Evolutionary conservation across 2,113 vertebrate genomes (phyloP).

Genomic region (Lichenostomus cassidix): DNA sequence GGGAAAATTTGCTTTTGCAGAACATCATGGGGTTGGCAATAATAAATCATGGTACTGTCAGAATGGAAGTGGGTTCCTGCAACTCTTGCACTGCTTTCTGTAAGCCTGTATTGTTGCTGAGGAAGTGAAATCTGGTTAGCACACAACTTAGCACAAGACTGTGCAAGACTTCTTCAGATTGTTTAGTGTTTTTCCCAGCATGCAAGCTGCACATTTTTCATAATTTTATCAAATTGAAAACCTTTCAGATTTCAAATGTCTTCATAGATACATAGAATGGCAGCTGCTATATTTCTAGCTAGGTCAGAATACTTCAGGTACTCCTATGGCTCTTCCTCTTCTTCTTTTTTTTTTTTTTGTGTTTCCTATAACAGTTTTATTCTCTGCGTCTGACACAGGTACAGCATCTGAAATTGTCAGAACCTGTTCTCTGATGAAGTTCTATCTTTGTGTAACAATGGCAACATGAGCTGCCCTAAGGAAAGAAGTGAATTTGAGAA

Average conservation of each 20-base stretch:
- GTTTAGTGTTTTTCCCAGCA: background rate
- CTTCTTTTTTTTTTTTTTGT: accelerated
- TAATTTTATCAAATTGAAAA: background rate
- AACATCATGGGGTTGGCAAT: background rate
- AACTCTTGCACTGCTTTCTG: background rate
- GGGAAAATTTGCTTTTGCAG: slow-evolving; percentile 13
- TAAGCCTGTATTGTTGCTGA: background rate
- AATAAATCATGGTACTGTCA: background rate
- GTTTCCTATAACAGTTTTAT: background rate
- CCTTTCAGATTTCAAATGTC: background rate
- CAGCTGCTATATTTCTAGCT: background rate
- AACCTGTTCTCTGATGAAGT: background rate
- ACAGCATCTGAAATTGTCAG: background rate
- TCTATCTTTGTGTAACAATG: background rate
- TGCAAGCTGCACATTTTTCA: background rate
- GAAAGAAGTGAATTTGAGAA: background rate
- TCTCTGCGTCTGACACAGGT: background rate
- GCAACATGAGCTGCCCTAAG: background rate
- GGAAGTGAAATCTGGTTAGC: slow-evolving; percentile 19
- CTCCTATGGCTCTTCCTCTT: background rate
- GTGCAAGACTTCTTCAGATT: background rate
- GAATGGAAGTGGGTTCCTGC: background rate
- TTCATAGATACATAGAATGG: background rate
- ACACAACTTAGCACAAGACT: background rate
- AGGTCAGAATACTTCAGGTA: background rate